A percentile compares a stretch with the other conserved stretches of the same genome.
phyloP scores from a whole-genome alignment of 1,140 invertebrate genomes.

The Stegodyphus dumicola region DNA sequence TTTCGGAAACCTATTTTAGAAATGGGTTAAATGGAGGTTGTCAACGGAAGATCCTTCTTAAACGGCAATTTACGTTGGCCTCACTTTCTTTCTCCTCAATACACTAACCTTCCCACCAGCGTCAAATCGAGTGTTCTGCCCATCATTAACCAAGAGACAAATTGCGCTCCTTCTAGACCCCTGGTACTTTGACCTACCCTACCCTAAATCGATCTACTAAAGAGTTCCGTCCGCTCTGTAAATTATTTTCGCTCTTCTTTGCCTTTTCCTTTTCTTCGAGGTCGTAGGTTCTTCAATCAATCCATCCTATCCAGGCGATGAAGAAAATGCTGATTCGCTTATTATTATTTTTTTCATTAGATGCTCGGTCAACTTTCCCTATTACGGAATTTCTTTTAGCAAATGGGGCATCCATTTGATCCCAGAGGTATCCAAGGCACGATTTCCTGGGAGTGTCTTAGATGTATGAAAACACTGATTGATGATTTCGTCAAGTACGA shows the following conservation, averaged over 20 bases:
- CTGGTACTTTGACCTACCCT: slow-evolving; percentile 25
- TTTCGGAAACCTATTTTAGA: too few relatives aligned
- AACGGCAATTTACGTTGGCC: too few relatives aligned
- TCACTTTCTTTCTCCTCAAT: not conserved
- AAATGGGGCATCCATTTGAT: slow-evolving; percentile 6
- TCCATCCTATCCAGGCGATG: not conserved
- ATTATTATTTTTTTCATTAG: too few relatives aligned
- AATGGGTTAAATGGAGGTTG: too few relatives aligned
- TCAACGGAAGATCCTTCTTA: too few relatives aligned
- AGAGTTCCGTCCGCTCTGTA: slow-evolving; percentile 15
- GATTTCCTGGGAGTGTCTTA: slow-evolving; percentile 11
- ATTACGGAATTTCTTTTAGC: slow-evolving; percentile 1
- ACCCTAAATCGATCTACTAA: slow-evolving; percentile 28
- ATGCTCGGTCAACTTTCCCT: slow-evolving; percentile 6
- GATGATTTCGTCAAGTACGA: not conserved
- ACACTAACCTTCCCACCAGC: slow-evolving; percentile 9
- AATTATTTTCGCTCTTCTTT: slow-evolving; percentile 12
- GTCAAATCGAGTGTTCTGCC: slow-evolving; percentile 51
- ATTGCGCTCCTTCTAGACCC: slow-evolving; percentile 31
- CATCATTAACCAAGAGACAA: slow-evolving; percentile 47
- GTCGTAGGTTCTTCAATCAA: slow-evolving; percentile 17
- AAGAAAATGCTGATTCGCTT: not conserved
- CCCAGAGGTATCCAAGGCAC: slow-evolving; percentile 4
- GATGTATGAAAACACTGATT: slow-evolving; percentile 23
- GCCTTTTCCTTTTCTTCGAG: not conserved